phyloP scores from a whole-genome alignment of 1,140 invertebrate species.

The Lepidurus apus region DNA sequence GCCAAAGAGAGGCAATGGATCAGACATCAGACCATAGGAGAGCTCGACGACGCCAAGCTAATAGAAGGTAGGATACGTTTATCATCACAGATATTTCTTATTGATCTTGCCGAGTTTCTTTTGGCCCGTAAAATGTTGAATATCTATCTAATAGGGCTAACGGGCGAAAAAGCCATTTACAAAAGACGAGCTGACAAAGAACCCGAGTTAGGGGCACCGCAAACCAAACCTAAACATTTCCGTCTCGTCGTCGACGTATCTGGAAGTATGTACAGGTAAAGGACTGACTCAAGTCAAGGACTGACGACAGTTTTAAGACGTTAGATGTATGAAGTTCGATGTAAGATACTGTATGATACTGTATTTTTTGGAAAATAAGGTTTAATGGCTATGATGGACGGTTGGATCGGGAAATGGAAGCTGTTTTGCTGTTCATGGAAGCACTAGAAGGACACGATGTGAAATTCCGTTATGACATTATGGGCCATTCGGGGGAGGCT shows the following conservation, averaged over 20 bases:
- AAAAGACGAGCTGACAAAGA: slow-evolving; percentile 71
- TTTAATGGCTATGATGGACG: slow-evolving; percentile 91
- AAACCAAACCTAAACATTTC: slow-evolving; percentile 83
- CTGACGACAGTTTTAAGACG: neutral
- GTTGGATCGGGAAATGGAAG: slow-evolving; percentile 85
- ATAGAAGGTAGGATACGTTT: slow-evolving; percentile 66
- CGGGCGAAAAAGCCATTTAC: slow-evolving; percentile 89
- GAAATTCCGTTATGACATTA: slow-evolving; percentile 86
- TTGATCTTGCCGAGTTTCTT: neutral
- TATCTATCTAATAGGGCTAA: slow-evolving; percentile 52
- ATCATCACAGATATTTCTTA: slow-evolving; percentile 39
- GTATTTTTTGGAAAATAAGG: slow-evolving; percentile 42
- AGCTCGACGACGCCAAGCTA: slow-evolving; percentile 90
- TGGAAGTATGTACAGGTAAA: slow-evolving; percentile 88
- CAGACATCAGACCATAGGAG: slow-evolving; percentile 85
- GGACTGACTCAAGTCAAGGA: too few relatives aligned
- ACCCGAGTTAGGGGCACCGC: slow-evolving; percentile 75
- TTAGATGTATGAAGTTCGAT: neutral
- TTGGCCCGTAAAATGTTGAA: neutral
- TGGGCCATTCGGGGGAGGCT: slow-evolving; percentile 89
- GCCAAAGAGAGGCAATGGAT: slow-evolving; percentile 90
- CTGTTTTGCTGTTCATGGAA: slow-evolving; percentile 89
- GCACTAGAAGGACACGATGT: slow-evolving; percentile 82
- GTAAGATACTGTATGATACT: neutral
- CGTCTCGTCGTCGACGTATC: slow-evolving; percentile 85